phyloP scores from a whole-genome alignment of 1,140 invertebrate species.

The Chrysoperla carnea region DNA sequence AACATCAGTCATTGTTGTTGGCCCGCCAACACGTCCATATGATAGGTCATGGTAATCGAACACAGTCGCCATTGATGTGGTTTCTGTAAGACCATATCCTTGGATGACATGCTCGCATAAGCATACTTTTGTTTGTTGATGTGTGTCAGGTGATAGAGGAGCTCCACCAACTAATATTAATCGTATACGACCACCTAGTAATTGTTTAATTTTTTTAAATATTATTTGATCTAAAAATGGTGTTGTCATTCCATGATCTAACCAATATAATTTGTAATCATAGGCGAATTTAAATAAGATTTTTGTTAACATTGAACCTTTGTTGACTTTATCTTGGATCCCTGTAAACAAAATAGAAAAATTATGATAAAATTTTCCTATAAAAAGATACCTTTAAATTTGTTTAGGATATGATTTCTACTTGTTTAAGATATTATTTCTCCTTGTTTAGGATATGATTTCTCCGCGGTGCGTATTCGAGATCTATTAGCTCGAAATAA shows the following conservation, averaged over 20 bases:
- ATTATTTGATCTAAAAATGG: conserved; percentile 64
- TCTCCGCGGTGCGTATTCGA: too few relatives aligned
- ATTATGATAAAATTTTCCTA: too few relatives aligned
- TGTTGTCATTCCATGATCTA: conserved; percentile 64
- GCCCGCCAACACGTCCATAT: conserved; percentile 76
- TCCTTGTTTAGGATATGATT: too few relatives aligned
- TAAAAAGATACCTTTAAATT: too few relatives aligned
- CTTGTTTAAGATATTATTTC: too few relatives aligned
- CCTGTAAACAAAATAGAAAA: conserved; percentile 37
- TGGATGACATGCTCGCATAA: conserved; percentile 81
- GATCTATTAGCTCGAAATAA: too few relatives aligned
- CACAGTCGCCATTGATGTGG: conserved; percentile 80
- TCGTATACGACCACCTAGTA: conserved; percentile 75
- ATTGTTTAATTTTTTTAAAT: conserved; percentile 56
- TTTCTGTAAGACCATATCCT: conserved; percentile 96
- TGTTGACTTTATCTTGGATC: conserved; percentile 79
- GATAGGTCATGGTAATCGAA: conserved; percentile 65
- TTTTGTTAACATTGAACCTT: conserved; percentile 51
- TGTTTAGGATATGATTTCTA: too few relatives aligned
- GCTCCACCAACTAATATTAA: conserved; percentile 85
- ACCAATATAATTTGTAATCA: conserved; percentile 78
- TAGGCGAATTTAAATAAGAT: conserved; percentile 83
- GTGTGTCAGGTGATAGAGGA: conserved; percentile 87
- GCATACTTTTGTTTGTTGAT: conserved; percentile 85
- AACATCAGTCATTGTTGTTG: conserved; percentile 73